phyloP scores from a whole-genome alignment of 2,113 vertebrate genomes.

The Micronycteris hirsuta region DNA sequence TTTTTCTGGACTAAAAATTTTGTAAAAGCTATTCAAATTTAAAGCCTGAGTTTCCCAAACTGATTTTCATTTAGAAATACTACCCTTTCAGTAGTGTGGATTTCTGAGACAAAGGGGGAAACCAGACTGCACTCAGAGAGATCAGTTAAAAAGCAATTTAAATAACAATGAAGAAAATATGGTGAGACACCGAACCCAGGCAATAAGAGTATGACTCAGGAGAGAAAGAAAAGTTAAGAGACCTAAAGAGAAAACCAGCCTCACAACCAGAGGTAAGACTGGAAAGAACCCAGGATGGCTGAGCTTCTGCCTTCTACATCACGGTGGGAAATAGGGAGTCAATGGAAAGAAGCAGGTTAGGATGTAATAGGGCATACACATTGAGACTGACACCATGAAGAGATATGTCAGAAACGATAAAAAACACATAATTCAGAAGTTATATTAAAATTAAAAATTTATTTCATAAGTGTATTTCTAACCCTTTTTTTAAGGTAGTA shows the following conservation, averaged over 20 bases:
- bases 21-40: too few species aligned
- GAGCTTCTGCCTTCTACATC: background rate
- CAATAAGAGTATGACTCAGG: too few species aligned
- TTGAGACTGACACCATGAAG: background rate
- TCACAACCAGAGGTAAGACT: background rate
- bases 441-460: background rate
- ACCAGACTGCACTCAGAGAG: background rate
- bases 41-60: background rate
- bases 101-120: background rate
- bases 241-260: background rate
- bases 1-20: too few species aligned
- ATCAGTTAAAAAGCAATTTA: background rate
- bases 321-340: accelerated
- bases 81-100: background rate
- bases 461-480: background rate
- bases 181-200: background rate
- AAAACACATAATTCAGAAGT: background rate
- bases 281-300: background rate
- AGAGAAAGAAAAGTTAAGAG: background rate
- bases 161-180: too few species aligned
- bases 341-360: background rate
- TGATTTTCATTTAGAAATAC: background rate
- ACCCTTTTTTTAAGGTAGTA: background rate
- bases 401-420: background rate
- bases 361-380: background rate